phyloP scores from a whole-genome alignment of 2,888 invertebrate genomes.

The Chesias legatella region DNA sequence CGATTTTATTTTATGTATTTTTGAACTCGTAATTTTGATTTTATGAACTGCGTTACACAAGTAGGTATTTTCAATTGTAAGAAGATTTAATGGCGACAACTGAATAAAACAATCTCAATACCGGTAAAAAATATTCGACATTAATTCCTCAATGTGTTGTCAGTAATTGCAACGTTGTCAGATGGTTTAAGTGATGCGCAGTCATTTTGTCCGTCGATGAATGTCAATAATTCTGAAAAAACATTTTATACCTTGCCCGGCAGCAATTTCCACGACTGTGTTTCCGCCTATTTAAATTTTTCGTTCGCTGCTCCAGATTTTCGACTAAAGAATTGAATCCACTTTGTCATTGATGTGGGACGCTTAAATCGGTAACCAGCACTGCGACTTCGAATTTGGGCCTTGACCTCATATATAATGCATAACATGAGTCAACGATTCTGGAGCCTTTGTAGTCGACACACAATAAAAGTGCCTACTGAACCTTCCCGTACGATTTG shows the following conservation, averaged over 20 bases:
- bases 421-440: conserved; percentile 45
- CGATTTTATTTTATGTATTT: no score
- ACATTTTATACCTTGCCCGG: neutral
- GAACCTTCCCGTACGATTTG: conserved; percentile 23
- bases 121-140: no score
- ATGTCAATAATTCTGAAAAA: no score
- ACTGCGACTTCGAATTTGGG: conserved; percentile 53
- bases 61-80: no score
- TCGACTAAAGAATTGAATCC: conserved; percentile 15
- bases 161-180: no score
- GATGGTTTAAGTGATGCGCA: no score
- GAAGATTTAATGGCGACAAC: no score
- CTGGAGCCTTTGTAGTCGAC: conserved; percentile 36
- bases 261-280: neutral
- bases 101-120: no score
- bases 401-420: conserved; percentile 70
- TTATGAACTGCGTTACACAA: no score
- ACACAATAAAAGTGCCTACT: conserved; percentile 37
- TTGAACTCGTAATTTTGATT: no score
- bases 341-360: conserved; percentile 25
- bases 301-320: neutral
- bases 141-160: no score
- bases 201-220: no score
- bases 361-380: conserved; percentile 34
- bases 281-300: conserved; percentile 3